phyloP scores from a whole-genome alignment of 2,888 invertebrate genomes.

The Dromius quadrimaculatus region DNA sequence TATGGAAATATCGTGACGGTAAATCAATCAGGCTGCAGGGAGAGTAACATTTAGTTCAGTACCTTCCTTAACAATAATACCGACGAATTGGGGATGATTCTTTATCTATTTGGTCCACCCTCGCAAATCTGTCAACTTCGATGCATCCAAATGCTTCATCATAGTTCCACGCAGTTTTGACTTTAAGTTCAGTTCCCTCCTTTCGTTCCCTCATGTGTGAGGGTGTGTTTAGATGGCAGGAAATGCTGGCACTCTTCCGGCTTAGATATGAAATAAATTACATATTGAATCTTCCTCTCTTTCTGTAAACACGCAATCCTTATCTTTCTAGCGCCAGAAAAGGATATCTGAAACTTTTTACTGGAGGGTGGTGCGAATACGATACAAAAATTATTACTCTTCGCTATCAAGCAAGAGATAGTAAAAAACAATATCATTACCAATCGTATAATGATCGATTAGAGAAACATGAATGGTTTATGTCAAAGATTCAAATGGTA shows the following conservation, averaged over 20 bases:
- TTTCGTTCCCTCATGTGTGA: neutral
- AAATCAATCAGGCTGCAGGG: neutral
- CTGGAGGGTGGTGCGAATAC: too few species aligned
- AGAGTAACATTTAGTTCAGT: too few species aligned
- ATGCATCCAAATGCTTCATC: conserved; percentile 8
- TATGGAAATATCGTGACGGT: neutral
- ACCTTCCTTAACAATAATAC: too few species aligned
- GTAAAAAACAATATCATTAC: too few species aligned
- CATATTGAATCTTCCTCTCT: conserved; percentile 42
- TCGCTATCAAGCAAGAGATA: too few species aligned
- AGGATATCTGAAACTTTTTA: conserved; percentile 4
- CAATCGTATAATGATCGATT: too few species aligned
- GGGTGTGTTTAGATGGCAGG: conserved; percentile 22
- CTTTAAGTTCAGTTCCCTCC: too few species aligned
- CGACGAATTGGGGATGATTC: conserved; percentile 6
- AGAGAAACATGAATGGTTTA: too few species aligned
- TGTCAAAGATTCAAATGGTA: neutral
- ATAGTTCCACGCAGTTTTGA: neutral
- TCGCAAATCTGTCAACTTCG: neutral
- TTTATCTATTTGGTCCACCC: conserved; percentile 20
- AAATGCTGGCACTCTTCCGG: conserved; percentile 30
- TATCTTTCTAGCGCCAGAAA: conserved; percentile 11
- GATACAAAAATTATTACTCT: too few species aligned
- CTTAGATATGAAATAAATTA: conserved; percentile 46
- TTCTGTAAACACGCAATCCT: conserved; percentile 36